Evolutionary conservation across 2,888 invertebrate species (phyloP), one percentile per base, ranked within the genome.

Genomic region (Eupithecia inturbata): DNA sequence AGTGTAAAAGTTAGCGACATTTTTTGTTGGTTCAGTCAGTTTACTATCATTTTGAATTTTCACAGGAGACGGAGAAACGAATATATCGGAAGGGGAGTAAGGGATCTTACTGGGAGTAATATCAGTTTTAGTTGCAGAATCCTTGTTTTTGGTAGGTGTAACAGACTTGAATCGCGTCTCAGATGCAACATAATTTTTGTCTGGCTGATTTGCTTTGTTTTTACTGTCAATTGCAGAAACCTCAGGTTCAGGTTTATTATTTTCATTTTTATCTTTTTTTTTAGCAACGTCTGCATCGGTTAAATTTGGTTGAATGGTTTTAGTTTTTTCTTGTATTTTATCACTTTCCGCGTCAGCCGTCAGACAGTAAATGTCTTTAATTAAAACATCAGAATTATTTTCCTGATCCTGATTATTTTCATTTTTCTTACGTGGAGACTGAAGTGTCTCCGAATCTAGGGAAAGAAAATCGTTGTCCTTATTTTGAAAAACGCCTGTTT

Each of bases 1-100:
- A 78, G 88, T 91, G 77, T 91, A 92, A 80, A 92, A 91, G 68
- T 92, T 91, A 3, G 92, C 87, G 78, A 81, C 83, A 75, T 86
- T 84, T 76, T 70, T 77, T 68, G 60, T 70, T 7, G 57, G n/a
- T 45, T 70, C 68, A 4, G 36, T 69, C 67, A 26, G 28, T 41
- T 62, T 63, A 33, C 22, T 31, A 26, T 67, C 67, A 10, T 19
- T 12, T 53, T 68, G 41, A 19, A 45, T 41, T 68, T 68, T 71
- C 31, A 57, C 67, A 57, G 66, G 60, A 49, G 45, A 53, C 5
- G 67, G 36, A 36, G 36, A 36, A 36, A 36, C 19, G 9, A 63
- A 49, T 26, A 62, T 10, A 64, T 68, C 16, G 1, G 68, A 75
- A 39, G 71, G 71, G 31, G 75, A 67, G 31, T 69, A 69, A 26